A percentile compares a stretch with the other conserved stretches of the same genome.
Evolutionary conservation across 2,797 vertebrate genomes (phyloP).

Genomic region (Pogonophryne albipinna): DNA sequence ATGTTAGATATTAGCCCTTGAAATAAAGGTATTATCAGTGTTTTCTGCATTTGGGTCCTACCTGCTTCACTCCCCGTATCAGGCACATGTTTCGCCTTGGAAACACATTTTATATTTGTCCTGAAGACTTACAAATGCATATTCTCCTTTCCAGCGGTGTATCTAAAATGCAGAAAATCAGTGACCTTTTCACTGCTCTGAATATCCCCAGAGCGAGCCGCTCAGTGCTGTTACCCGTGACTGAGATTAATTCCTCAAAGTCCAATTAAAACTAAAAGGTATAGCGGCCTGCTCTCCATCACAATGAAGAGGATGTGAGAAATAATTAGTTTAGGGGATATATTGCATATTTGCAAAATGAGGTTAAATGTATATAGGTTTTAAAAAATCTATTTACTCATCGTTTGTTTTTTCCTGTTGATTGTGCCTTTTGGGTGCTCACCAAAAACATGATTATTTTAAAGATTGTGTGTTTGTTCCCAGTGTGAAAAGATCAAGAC

Average conservation of each 20-base stretch:
- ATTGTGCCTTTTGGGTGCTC: neutral
- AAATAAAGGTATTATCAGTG: no score
- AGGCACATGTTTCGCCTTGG: neutral
- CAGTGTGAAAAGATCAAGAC: neutral
- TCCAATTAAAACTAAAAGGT: constrained; percentile 17
- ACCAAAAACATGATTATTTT: neutral
- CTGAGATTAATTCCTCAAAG: constrained; percentile 14
- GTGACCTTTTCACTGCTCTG: constrained; percentile 17
- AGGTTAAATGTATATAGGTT: neutral
- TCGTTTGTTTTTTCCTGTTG: neutral
- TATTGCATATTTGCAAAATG: neutral
- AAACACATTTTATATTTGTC: neutral
- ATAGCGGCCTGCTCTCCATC: neutral
- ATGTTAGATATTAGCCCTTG: no score
- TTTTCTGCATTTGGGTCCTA: no score
- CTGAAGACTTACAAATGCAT: constrained; percentile 9
- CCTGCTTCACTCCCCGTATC: no score
- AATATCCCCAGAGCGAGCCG: neutral
- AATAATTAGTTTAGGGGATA: neutral
- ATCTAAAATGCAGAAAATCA: constrained; percentile 5
- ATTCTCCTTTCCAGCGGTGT: neutral
- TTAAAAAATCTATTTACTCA: neutral
- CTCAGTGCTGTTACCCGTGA: constrained; percentile 1
- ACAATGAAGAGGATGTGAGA: neutral
- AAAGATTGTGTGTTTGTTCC: neutral